Evolutionary conservation across 2,797 vertebrate species (phyloP), one percentile per base, ranked within the genome.

Genomic region (Hemibagrus guttatus): DNA sequence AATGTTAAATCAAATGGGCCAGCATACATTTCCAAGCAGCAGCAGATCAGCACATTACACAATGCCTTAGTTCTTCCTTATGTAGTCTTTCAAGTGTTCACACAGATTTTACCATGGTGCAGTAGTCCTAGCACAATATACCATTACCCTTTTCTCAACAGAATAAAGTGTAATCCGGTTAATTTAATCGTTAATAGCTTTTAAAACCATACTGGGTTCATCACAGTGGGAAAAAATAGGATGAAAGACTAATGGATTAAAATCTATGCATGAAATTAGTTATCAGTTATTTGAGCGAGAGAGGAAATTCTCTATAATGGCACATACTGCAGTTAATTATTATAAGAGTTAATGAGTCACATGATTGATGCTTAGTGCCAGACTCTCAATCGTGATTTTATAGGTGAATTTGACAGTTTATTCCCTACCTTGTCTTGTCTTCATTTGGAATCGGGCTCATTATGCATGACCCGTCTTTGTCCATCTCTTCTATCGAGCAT

Each of bases 371-470:
- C 93, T 92, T 92, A 91, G 91, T 89, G 90, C 92, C 91, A 72
- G 85, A 85, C 93, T 93, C 93, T 96, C 92, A 92, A 94, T 96
- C 94, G 95, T 87, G 88, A 87, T 92, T 96, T 96, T 95, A 96
- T 96, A 89, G 95, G 93, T 91, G 79, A 90, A 92, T 93, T 92
- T 91, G 94, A 92, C 94, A 90, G 93, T 94, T 95, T 92, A 93
- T 95, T 93, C 92, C 93, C 88, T 90, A 91, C 93, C 94, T 92
- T 90, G 90, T 90, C 90, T 91, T 86, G 90, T 88, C 90, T 89
- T 94, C 93, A 95, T 96, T 95, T 96, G 95, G 94, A 95, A 96
- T 95, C 92, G 54, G 89, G 91, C 93, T 95, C 93, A 93, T 95
- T 95, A 96, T 92, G 91, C 89, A 88, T 89, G 92, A 92, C 93